Evolutionary conservation across 2,797 vertebrate species (phyloP), one percentile per base, ranked within the genome.

Genomic region (Anomalospiza imberbis): DNA sequence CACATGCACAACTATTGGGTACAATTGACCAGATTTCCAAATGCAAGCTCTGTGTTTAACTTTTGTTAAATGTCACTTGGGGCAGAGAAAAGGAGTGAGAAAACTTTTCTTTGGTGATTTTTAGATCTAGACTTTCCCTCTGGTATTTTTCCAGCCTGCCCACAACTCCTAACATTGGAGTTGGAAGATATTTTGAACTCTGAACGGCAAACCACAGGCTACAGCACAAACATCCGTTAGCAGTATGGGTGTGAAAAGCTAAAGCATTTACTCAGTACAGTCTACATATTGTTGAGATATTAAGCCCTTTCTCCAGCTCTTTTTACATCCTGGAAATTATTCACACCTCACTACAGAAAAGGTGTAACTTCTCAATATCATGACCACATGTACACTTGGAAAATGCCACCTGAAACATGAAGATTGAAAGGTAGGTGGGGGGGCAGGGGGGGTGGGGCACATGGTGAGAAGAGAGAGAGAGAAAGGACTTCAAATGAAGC

Each of bases 141-240:
- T 85, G 58, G 29, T 89, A 48, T 73, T 88, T 73, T 89, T 94
- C 67, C 63, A 88, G 45, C 45, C 66, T 72, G 36, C 17, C 57
- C n/a, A 58, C 21, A 74, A 20, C 42, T 84, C 75, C 47, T 60
- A 77, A 50, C 34, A 62, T 20, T 70, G 75, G 54, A 92, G 29
- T 22, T 81, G 48, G 63, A 93, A 93, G 81, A 42, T 42, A 76
- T 57, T 90, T 91, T 92, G 60, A 95, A 58, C 50, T 88, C 34
- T 51, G 42, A 91, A 66, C 0, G 0, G 90, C 63, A 71, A 82
- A 81, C 66, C 62, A 78, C 60, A 92, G 68, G 51, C 42, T 82
- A 51, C 68, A 73, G 44, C 47, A 72, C 47, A 84, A 91, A 92
- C 70, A 76, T 94, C 85, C 91, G 84, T 66, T 91, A 80, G 74